A percentile compares a stretch with the other conserved stretches of the same genome.
These are phyloP conservation scores for Sylvia borin DNA, from an alignment of 2,797 vertebrate genomes.

Conservation along the genomic window DNA sequence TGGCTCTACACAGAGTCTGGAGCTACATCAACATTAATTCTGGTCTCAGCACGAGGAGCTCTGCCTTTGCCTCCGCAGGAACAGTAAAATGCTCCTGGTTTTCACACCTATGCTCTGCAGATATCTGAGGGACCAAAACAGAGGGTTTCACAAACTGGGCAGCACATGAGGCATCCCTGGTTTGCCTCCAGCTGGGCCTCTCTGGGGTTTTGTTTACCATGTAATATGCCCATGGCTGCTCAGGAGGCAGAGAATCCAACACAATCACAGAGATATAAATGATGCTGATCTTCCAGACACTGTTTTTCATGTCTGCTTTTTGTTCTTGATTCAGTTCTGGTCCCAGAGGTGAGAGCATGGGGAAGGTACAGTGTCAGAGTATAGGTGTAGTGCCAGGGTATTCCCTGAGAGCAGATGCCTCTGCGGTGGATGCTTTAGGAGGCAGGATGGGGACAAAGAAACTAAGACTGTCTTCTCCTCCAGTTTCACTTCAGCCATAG, in stretches of 20 bases:
- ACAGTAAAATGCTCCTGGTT: not conserved
- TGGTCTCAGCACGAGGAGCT: not conserved
- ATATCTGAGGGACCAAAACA: not conserved
- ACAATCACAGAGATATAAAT: not conserved
- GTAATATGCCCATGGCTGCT: not conserved
- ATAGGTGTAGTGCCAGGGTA: no score
- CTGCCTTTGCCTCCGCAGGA: not conserved
- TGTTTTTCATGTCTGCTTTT: not conserved
- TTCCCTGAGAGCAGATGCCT: not conserved
- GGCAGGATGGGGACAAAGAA: not conserved
- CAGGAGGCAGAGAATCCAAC: not conserved
- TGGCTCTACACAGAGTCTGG: not conserved
- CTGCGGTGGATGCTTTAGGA: not conserved
- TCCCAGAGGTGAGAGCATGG: not conserved
- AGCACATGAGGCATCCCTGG: not conserved
- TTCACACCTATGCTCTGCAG: not conserved
- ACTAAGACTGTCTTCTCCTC: not conserved
- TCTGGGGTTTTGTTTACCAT: not conserved
- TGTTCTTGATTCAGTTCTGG: not conserved
- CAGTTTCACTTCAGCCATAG: not conserved
- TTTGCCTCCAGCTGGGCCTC: not conserved
- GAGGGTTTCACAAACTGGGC: not conserved
- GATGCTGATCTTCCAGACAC: not conserved
- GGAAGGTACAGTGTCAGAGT: not conserved
- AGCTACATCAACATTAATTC: not conserved